Conservation (phyloP, 2,888 invertebrate species). For the Plebejus argus region DNA sequence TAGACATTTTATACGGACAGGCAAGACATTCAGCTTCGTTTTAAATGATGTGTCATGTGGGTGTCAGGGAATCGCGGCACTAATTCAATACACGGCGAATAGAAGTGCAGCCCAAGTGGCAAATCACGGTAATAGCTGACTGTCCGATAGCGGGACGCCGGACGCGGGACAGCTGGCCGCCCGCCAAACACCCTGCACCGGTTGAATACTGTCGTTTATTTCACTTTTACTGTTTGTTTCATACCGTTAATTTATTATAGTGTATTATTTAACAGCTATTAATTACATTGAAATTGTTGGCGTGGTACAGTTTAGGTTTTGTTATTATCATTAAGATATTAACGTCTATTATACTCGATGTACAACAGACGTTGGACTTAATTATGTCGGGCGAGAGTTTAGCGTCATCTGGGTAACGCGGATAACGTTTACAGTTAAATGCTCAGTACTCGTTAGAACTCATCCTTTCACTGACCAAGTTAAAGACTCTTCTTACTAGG, state of each 20-base stretch:
- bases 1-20: no score
- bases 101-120: background rate
- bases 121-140: background rate
- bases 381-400: background rate
- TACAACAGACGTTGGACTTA: background rate
- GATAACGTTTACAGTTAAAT: background rate
- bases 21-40: no score
- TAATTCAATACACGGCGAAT: background rate
- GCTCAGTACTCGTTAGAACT: background rate
- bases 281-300: background rate
- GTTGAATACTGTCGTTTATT: background rate
- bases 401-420: background rate
- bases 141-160: background rate
- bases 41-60: no score
- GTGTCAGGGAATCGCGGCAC: background rate
- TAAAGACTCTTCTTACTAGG: background rate
- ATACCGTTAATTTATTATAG: no score
- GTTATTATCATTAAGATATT: no score
- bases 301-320: background rate
- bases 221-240: background rate
- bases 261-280: background rate
- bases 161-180: background rate
- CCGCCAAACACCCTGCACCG: background rate
- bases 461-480: background rate
- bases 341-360: no score